Evolutionary conservation across 2,113 vertebrate genomes (phyloP), one percentile per base, ranked within the genome.

Genomic region (Platichthys flesus): DNA sequence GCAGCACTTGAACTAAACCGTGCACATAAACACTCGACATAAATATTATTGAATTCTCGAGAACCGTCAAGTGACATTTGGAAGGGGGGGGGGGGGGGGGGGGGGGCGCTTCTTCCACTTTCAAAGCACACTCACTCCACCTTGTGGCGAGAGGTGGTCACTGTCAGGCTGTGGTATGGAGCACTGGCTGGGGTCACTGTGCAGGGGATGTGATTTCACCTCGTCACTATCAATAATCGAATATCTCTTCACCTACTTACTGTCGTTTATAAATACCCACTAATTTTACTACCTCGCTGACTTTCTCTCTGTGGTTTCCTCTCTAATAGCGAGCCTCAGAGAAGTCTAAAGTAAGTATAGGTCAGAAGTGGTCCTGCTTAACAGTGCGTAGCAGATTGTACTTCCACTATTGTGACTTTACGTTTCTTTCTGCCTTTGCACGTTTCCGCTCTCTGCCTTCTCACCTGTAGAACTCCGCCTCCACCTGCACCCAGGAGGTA

Each of bases 301-400:
- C 67, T 40, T 82, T 51, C 60, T 26, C 21, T 64, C 40, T 88
- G 57, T 84, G 37, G 42, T 37, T 83, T 71, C 71, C 35, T 76
- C 31, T 78, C 9, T 31, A 64, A 31, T 81, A 92, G 85, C 84
- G 79, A 79, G 10, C 87, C 78, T 79, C 85, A 86, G 69, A 88
- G 54, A 87, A 89, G 71, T 76, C 68, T 81, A 21, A 86, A 92
- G 90, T 92, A 87, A 92, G 91, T 90, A 78, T 47, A 74, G 67
- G 26, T 67, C n/a, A 55, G 35, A 62, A 37, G 40, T 54, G 47
- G 77, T 71, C 3, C 13, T 1, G 40, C 45, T 9, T 31, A 57
- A 58, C 13, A 45, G 15, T 20, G 1, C 51, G n/a, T 56, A 10
- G 49, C 35, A 21, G 18, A 20, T 4, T 20, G 16, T 57, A 21